A percentile compares a stretch with the other conserved stretches of the same genome.
These are phyloP conservation scores for Panzeria rudis DNA, from an alignment of 2,888 invertebrate genomes.

Conservation along the genomic window DNA sequence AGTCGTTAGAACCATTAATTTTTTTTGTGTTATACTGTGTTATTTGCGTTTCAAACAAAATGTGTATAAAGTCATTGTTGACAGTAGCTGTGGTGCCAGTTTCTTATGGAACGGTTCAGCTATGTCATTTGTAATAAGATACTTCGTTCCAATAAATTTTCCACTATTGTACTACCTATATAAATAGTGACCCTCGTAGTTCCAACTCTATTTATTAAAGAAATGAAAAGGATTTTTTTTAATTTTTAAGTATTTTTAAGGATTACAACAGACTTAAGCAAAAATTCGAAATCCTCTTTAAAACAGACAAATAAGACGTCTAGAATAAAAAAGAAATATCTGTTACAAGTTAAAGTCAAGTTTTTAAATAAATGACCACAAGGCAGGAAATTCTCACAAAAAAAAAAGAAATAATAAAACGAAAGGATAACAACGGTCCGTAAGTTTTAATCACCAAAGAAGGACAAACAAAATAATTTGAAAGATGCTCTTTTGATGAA, in stretches of 20 bases:
- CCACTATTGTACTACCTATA: too few species aligned
- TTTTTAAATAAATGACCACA: slow-evolving; percentile 54
- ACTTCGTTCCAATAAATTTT: too few species aligned
- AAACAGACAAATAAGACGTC: not conserved
- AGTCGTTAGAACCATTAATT: too few species aligned
- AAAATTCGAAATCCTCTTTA: slow-evolving; percentile 27
- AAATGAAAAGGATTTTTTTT: not conserved
- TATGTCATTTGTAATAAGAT: too few species aligned
- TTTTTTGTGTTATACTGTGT: too few species aligned
- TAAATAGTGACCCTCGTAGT: too few species aligned
- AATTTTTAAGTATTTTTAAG: slow-evolving; percentile 24
- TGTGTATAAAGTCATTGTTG: too few species aligned
- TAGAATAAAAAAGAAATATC: slow-evolving; percentile 18
- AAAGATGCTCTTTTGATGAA: slow-evolving; percentile 62
- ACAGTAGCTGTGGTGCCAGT: too few species aligned
- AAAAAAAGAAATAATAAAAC: not conserved
- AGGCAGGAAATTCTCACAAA: not conserved
- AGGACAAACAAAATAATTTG: not conserved
- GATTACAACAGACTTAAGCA: slow-evolving; percentile 62
- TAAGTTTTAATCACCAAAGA: not conserved
- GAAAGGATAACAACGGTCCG: slow-evolving; percentile 30
- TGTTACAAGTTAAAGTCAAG: slow-evolving; percentile 57
- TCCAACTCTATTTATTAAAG: not conserved
- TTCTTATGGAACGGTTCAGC: too few species aligned
- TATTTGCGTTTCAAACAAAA: too few species aligned